phyloP scores from a whole-genome alignment of 2,797 vertebrate species.

The Paguma larvata region DNA sequence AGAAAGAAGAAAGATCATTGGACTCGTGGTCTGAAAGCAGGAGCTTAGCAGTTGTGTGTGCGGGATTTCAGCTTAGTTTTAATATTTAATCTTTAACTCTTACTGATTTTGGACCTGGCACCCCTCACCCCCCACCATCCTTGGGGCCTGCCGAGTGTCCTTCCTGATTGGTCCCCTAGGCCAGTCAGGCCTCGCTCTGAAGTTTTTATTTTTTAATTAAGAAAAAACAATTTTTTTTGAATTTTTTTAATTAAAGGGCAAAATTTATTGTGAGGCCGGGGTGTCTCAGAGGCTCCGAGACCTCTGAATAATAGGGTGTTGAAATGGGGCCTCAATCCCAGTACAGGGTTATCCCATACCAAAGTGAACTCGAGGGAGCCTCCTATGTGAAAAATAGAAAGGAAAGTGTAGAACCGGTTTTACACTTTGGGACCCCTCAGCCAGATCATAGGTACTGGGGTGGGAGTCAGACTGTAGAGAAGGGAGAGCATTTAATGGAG shows the following conservation, averaged over 20 bases:
- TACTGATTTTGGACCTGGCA: neutral
- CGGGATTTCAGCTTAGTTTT: neutral
- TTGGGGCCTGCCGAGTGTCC: neutral
- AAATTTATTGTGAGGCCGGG: neutral
- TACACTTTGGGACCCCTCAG: neutral
- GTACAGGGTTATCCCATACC: rapidly evolving
- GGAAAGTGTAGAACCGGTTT: neutral
- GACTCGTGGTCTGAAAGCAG: neutral
- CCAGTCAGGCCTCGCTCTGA: neutral
- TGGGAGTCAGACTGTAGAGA: neutral
- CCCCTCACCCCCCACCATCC: neutral
- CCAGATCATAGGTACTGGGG: neutral
- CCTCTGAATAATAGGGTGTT: neutral
- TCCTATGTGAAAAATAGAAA: neutral
- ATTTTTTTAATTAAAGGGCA: neutral
- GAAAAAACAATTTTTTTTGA: no score
- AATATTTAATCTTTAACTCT: neutral
- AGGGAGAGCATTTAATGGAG: neutral
- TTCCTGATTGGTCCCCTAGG: neutral
- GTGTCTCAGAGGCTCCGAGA: neutral
- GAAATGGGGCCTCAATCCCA: neutral
- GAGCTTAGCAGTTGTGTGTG: neutral
- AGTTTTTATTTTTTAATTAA: neutral
- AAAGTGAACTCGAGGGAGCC: neutral
- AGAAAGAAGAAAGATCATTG: neutral